Conservation (phyloP, 2,797 vertebrate species). For the Malurus leucopterus region DNA sequence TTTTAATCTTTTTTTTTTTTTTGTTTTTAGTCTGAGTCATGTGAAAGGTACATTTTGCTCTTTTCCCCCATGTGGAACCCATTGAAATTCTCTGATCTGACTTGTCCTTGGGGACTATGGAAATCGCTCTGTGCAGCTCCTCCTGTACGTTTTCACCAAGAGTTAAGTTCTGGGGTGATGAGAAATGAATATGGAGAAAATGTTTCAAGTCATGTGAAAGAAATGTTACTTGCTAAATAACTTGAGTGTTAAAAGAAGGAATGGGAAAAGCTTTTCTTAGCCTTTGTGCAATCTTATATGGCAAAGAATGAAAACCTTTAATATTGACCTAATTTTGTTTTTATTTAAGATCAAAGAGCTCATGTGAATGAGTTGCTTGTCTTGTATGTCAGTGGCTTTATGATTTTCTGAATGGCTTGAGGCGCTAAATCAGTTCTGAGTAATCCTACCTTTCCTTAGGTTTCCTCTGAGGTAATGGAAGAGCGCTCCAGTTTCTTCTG, state of each 20-base stretch:
- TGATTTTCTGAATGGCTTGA: conserved; percentile 37
- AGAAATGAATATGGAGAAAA: conserved; percentile 13
- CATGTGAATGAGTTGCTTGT: conserved; percentile 43
- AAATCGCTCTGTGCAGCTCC: neutral
- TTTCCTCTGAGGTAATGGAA: conserved; percentile 38
- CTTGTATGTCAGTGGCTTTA: conserved; percentile 17
- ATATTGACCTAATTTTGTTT: conserved; percentile 55
- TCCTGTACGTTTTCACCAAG: neutral
- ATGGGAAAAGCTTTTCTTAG: conserved; percentile 3
- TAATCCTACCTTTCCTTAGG: conserved; percentile 24
- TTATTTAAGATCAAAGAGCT: conserved; percentile 41
- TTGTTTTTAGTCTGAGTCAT: neutral
- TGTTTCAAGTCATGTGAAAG: conserved; percentile 41
- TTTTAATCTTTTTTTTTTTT: too few relatives aligned
- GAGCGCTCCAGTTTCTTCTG: conserved; percentile 9
- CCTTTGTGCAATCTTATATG: conserved; percentile 12
- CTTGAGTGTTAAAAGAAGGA: conserved; percentile 12
- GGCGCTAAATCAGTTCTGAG: conserved; percentile 24
- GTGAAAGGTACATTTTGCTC: neutral
- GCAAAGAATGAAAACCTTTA: conserved; percentile 50
- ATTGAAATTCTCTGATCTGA: neutral
- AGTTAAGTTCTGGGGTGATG: neutral
- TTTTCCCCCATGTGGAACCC: neutral
- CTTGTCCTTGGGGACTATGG: neutral
- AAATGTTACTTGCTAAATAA: conserved; percentile 40